Evolutionary conservation across 2,888 invertebrate genomes (phyloP).

Genomic region (Hydroisotoma schaefferi): DNA sequence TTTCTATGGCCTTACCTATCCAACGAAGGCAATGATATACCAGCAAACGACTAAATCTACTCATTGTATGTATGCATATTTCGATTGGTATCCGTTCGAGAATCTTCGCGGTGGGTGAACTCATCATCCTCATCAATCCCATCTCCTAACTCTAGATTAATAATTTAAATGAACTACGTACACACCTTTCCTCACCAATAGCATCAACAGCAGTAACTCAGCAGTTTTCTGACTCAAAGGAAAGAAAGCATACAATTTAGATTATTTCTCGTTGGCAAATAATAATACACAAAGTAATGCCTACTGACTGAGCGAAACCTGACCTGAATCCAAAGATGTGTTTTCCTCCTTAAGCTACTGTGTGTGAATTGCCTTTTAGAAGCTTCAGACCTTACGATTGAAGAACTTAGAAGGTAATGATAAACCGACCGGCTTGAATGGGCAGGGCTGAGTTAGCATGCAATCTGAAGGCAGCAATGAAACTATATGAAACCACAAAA

Average conservation of each 20-base stretch:
- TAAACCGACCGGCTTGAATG: no score
- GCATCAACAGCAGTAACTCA: not conserved
- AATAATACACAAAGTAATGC: no score
- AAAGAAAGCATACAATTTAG: no score
- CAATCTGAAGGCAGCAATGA: not conserved
- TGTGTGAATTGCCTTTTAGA: not conserved
- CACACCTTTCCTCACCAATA: not conserved
- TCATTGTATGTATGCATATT: no score
- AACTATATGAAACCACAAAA: not conserved
- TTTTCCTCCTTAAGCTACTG: not conserved
- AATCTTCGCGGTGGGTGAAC: slow-evolving; percentile 6
- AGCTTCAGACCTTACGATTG: no score
- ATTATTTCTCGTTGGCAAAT: not conserved
- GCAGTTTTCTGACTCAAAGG: no score
- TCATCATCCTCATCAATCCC: slow-evolving; percentile 7
- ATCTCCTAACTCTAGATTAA: slow-evolving; percentile 1
- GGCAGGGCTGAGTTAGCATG: not conserved
- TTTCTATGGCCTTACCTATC: no score
- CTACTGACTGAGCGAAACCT: no score
- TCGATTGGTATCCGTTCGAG: no score
- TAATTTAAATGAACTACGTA: not conserved
- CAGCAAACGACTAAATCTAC: not conserved
- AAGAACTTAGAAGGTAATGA: no score
- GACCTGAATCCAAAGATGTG: not conserved
- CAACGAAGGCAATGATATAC: not conserved